phyloP scores from a whole-genome alignment of 2,888 invertebrate genomes.

The Idaea biselata region DNA sequence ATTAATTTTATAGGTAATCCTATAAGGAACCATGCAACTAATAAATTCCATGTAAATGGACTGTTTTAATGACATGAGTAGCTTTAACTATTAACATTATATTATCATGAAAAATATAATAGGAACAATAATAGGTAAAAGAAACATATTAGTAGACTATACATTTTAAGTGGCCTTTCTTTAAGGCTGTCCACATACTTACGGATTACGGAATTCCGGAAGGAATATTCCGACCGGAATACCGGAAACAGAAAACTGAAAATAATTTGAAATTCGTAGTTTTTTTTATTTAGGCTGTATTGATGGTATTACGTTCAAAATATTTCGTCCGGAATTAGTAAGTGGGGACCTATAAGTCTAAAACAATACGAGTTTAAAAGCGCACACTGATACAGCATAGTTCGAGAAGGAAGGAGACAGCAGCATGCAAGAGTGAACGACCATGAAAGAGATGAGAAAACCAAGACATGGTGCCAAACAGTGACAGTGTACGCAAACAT shows the following conservation, averaged over 20 bases:
- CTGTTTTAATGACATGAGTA: slow-evolving; percentile 25
- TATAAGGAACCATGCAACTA: slow-evolving; percentile 42
- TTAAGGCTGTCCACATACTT: too few relatives aligned
- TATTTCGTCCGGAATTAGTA: too few relatives aligned
- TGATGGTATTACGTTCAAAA: too few relatives aligned
- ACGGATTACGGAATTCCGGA: too few relatives aligned
- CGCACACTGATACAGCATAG: slow-evolving; percentile 39
- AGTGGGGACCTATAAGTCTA: too few relatives aligned
- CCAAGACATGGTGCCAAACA: slow-evolving; percentile 66
- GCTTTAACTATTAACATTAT: slow-evolving; percentile 4
- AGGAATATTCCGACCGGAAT: too few relatives aligned
- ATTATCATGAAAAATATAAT: background rate
- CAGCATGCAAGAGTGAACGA: slow-evolving; percentile 73
- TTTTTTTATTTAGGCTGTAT: too few relatives aligned
- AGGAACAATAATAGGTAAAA: too few relatives aligned
- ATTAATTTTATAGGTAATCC: slow-evolving; percentile 15
- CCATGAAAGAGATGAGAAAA: slow-evolving; percentile 55
- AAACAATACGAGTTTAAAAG: slow-evolving; percentile 25
- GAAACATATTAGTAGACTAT: too few relatives aligned
- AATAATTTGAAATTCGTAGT: too few relatives aligned
- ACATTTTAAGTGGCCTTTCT: too few relatives aligned
- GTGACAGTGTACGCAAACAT: slow-evolving; percentile 77
- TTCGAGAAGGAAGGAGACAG: slow-evolving; percentile 49
- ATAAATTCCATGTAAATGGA: slow-evolving; percentile 31
- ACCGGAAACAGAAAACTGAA: too few relatives aligned